A percentile compares a stretch with the other conserved stretches of the same genome.
phyloP scores from a whole-genome alignment of 2,797 vertebrate species.

The Sebastolobus alascanus region DNA sequence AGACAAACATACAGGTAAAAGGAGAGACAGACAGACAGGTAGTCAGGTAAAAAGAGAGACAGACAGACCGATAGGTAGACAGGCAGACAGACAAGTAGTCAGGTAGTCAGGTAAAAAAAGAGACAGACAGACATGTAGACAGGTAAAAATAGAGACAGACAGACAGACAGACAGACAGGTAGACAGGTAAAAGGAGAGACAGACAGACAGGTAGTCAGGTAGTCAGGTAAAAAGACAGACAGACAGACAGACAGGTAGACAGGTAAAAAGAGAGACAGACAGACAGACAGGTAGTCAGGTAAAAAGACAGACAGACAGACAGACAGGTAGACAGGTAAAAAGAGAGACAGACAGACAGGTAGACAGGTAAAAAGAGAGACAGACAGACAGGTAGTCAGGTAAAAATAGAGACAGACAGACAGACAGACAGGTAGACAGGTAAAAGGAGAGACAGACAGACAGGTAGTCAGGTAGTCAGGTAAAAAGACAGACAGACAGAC shows the following conservation, averaged over 20 bases:
- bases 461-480: not conserved
- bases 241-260: not conserved
- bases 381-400: not conserved
- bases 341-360: not conserved
- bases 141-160: too few relatives aligned
- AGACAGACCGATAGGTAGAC: not conserved
- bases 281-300: not conserved
- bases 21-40: not conserved
- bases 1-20: not conserved
- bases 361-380: not conserved
- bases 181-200: constrained; percentile 5
- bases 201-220: not conserved
- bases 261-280: not conserved
- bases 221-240: not conserved
- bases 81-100: constrained; percentile 15
- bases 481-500: constrained; percentile 4
- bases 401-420: not conserved
- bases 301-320: not conserved
- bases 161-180: constrained; percentile 11
- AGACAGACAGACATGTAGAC: not conserved
- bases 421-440: constrained; percentile 8
- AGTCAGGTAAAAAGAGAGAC: not conserved
- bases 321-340: not conserved
- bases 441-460: constrained; percentile 4
- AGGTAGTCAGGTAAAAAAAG: not conserved